Evolutionary conservation across 2,113 vertebrate species (phyloP).

Genomic region (Mellivora capensis): DNA sequence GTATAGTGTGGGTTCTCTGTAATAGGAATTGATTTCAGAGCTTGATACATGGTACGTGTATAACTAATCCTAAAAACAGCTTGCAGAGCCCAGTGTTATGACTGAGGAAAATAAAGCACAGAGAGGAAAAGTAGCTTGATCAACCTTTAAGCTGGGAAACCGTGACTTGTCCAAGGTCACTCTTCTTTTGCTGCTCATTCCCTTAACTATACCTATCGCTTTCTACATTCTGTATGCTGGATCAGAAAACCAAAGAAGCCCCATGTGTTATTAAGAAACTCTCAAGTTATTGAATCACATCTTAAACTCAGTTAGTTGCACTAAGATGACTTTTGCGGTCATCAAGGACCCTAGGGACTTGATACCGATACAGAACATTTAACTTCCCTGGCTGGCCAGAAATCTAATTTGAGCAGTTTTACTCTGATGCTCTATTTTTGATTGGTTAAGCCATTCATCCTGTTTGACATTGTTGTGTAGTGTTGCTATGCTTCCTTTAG

Average conservation of each 20-base stretch:
- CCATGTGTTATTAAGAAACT: background rate
- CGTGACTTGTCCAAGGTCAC: background rate
- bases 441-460: constrained; percentile 71
- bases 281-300: background rate
- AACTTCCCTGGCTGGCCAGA: constrained; percentile 22
- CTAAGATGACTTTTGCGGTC: background rate
- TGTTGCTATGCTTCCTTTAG: constrained; percentile 70
- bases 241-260: background rate
- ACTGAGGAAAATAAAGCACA: background rate
- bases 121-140: background rate
- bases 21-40: background rate
- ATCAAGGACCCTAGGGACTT: background rate
- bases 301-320: background rate
- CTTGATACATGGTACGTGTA: background rate
- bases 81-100: background rate
- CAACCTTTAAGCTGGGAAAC: background rate
- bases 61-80: background rate
- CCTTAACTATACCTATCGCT: background rate
- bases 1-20: background rate
- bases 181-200: background rate
- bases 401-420: constrained; percentile 60
- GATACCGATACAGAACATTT: background rate
- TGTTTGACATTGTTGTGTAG: constrained; percentile 70
- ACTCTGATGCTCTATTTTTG: constrained; percentile 71
- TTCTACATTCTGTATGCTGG: background rate